Percentiles rank a stretch among this genome's conserved stretches.
phyloP scores from a whole-genome alignment of 2,113 vertebrate genomes.

The Junco hyemalis region DNA sequence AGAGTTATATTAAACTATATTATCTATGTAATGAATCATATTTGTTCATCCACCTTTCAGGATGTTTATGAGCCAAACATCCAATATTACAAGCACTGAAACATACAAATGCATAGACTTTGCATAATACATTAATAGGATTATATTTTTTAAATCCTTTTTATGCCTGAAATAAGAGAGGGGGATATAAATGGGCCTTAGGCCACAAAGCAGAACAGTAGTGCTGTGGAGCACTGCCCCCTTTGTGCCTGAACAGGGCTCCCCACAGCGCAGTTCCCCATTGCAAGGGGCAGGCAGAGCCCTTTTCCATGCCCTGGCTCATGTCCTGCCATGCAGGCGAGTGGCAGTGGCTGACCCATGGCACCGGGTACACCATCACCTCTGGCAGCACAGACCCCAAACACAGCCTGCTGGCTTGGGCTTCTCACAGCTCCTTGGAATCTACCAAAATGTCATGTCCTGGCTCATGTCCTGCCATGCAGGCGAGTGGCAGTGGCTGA shows the following conservation, averaged over 20 bases:
- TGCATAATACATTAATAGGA: neutral
- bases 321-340: too few species aligned
- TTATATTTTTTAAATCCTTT: neutral
- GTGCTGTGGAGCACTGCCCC: neutral
- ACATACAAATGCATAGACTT: neutral
- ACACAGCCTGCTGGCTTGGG: too few species aligned
- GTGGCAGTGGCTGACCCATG: too few species aligned
- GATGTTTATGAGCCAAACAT: neutral
- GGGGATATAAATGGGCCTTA: neutral
- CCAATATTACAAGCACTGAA: neutral
- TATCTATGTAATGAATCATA: neutral
- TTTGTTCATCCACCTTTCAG: neutral
- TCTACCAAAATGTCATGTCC: too few species aligned
- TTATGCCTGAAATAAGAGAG: neutral
- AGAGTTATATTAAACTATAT: neutral
- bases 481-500: neutral
- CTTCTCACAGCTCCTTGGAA: too few species aligned
- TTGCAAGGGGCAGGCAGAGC: accelerated
- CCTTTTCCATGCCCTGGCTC: neutral
- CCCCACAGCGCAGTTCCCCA: accelerated
- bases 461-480: accelerated
- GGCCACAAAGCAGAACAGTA: neutral
- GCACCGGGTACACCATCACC: too few species aligned
- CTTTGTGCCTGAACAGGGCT: neutral
- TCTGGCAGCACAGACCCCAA: too few species aligned